phyloP scores from a whole-genome alignment of 2,797 vertebrate species.

The Paramormyrops hopkinsi region DNA sequence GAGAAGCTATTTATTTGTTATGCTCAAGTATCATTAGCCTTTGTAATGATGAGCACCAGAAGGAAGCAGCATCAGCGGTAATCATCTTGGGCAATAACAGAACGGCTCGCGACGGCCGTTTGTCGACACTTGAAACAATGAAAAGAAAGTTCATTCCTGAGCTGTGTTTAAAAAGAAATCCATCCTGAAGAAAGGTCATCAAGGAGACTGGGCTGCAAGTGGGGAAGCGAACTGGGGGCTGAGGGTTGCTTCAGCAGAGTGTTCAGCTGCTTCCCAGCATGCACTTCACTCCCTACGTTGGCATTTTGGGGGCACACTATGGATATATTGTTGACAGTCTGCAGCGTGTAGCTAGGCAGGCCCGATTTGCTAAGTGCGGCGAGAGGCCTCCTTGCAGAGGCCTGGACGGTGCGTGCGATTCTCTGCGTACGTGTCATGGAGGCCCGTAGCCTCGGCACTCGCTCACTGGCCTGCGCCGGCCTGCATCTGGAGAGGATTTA shows the following conservation, averaged over 20 bases:
- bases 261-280: not conserved
- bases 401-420: not conserved
- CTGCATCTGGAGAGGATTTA: conserved; percentile 95
- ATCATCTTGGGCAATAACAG: conserved; percentile 14
- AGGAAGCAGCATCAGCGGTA: not conserved
- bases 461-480: conserved; percentile 58
- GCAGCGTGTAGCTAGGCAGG: not conserved
- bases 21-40: conserved; percentile 18
- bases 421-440: not conserved
- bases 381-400: not conserved
- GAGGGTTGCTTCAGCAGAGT: not conserved
- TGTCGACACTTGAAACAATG: conserved; percentile 8
- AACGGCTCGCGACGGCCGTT: not conserved
- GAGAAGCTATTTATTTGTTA: conserved; percentile 24
- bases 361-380: not conserved
- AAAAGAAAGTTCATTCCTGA: not conserved
- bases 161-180: not conserved
- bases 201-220: not conserved
- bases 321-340: not conserved
- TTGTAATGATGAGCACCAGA: conserved; percentile 2
- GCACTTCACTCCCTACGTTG: not conserved
- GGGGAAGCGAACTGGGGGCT: not conserved
- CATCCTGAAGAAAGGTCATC: not conserved
- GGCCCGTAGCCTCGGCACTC: conserved; percentile 8
- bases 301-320: not conserved